Percentiles rank a stretch among this genome's conserved stretches.
Evolutionary conservation across 2,888 invertebrate species (phyloP).

Genomic region (Trachelus troglodyta): DNA sequence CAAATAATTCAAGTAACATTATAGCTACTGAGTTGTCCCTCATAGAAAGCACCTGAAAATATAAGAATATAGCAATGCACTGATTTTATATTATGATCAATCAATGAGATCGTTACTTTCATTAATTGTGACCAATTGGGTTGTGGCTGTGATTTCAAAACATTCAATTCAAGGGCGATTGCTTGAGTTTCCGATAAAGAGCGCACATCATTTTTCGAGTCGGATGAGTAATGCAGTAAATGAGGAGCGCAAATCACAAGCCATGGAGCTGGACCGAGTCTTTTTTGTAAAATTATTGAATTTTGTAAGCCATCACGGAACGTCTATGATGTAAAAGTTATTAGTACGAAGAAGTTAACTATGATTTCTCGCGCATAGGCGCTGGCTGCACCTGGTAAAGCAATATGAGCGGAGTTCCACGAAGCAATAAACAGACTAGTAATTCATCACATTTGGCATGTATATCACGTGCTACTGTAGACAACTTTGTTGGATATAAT

Average conservation of each 20-base stretch:
- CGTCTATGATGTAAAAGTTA: slow-evolving; percentile 42
- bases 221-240: slow-evolving; percentile 67
- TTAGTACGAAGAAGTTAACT: neutral
- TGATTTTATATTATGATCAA: neutral
- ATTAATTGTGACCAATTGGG: slow-evolving; percentile 81
- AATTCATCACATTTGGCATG: slow-evolving; percentile 87
- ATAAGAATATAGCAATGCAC: neutral
- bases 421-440: slow-evolving; percentile 78
- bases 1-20: slow-evolving; percentile 52
- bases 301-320: slow-evolving; percentile 69
- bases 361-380: neutral
- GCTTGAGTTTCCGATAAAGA: slow-evolving; percentile 73
- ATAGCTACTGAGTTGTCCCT: slow-evolving; percentile 75
- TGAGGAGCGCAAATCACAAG: slow-evolving; percentile 76
- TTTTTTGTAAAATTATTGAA: slow-evolving; percentile 70
- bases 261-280: slow-evolving; percentile 76
- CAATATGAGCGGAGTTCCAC: slow-evolving; percentile 80
- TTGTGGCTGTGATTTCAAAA: slow-evolving; percentile 81
- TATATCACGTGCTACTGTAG: slow-evolving; percentile 81
- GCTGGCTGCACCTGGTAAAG: slow-evolving; percentile 75
- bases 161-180: slow-evolving; percentile 77
- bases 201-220: slow-evolving; percentile 63
- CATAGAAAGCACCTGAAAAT: slow-evolving; percentile 76
- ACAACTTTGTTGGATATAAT: slow-evolving; percentile 70
- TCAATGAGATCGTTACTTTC: slow-evolving; percentile 69